Evolutionary conservation across 2,888 invertebrate genomes (phyloP).

Genomic region (Rotaria sp.): DNA sequence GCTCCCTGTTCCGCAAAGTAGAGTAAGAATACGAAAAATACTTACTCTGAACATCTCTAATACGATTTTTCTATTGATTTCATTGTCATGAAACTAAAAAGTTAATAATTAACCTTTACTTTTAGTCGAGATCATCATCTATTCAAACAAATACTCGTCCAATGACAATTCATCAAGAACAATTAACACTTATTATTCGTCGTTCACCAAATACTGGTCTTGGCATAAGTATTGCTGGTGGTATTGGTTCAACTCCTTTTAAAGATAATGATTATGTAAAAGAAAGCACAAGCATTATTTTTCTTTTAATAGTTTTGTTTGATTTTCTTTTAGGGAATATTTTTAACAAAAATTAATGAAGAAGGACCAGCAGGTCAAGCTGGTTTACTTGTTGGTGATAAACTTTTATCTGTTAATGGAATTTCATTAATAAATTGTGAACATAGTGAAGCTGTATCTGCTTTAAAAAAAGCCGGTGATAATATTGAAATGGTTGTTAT

Average conservation of each 20-base stretch:
- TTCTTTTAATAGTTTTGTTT: no score
- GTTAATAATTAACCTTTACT: no score
- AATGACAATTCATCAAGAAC: slow-evolving; percentile 6
- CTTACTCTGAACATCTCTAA: no score
- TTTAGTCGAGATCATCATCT: background rate
- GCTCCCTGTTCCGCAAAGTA: no score
- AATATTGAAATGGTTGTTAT: slow-evolving; percentile 76
- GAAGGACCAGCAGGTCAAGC: slow-evolving; percentile 79
- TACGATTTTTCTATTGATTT: no score
- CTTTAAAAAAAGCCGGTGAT: slow-evolving; percentile 71
- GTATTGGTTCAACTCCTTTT: slow-evolving; percentile 89
- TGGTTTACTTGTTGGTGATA: slow-evolving; percentile 57
- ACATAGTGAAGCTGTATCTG: slow-evolving; percentile 76
- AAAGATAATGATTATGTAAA: slow-evolving; percentile 70
- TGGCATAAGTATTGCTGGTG: slow-evolving; percentile 93
- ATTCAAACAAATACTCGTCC: background rate
- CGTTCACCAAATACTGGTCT: slow-evolving; percentile 66
- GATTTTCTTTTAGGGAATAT: slow-evolving; percentile 66
- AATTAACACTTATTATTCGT: slow-evolving; percentile 31
- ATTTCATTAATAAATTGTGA: slow-evolving; percentile 76
- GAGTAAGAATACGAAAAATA: no score
- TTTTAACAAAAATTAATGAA: slow-evolving; percentile 87
- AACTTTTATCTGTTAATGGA: slow-evolving; percentile 68
- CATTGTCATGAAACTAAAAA: no score
- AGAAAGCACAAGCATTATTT: background rate